Conservation (phyloP, 1,140 invertebrate species). For the Bursaphelenchus mucronatus region DNA sequence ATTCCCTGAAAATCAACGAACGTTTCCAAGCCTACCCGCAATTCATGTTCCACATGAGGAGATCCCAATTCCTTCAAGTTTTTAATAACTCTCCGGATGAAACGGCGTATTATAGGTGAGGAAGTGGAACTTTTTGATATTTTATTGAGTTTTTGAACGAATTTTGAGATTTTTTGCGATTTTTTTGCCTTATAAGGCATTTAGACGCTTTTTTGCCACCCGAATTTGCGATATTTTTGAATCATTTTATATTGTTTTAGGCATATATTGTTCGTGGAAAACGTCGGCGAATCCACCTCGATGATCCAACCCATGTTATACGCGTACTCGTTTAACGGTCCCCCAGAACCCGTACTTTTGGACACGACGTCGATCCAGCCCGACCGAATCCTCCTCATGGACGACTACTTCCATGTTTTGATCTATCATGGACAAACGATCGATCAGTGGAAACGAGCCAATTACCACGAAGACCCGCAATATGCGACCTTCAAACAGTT, state of each 20-base stretch:
- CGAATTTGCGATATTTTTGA: neutral
- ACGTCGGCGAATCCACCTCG: slow-evolving; percentile 90
- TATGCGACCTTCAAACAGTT: slow-evolving; percentile 95
- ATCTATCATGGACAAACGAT: slow-evolving; percentile 99
- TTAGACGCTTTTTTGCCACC: neutral
- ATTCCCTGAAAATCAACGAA: slow-evolving; percentile 86
- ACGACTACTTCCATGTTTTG: slow-evolving; percentile 99
- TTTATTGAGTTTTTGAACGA: slow-evolving; percentile 15
- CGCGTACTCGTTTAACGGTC: slow-evolving; percentile 94
- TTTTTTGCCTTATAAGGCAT: too few species aligned
- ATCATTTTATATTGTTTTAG: slow-evolving; percentile 64
- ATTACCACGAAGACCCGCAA: slow-evolving; percentile 91
- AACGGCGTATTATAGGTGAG: slow-evolving; percentile 91
- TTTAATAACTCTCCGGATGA: slow-evolving; percentile 99
- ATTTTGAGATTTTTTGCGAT: neutral
- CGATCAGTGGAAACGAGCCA: slow-evolving; percentile 85
- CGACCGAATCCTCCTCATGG: slow-evolving; percentile 95
- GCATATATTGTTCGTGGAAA: slow-evolving; percentile 93
- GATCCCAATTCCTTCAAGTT: slow-evolving; percentile 99
- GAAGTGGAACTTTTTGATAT: neutral
- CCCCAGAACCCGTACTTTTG: slow-evolving; percentile 90
- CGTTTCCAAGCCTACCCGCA: slow-evolving; percentile 97
- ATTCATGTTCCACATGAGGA: slow-evolving; percentile 97
- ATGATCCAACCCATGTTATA: slow-evolving; percentile 99
- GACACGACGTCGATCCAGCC: slow-evolving; percentile 95